phyloP scores from a whole-genome alignment of 2,797 vertebrate species.

The Craterocephalus amniculus region DNA sequence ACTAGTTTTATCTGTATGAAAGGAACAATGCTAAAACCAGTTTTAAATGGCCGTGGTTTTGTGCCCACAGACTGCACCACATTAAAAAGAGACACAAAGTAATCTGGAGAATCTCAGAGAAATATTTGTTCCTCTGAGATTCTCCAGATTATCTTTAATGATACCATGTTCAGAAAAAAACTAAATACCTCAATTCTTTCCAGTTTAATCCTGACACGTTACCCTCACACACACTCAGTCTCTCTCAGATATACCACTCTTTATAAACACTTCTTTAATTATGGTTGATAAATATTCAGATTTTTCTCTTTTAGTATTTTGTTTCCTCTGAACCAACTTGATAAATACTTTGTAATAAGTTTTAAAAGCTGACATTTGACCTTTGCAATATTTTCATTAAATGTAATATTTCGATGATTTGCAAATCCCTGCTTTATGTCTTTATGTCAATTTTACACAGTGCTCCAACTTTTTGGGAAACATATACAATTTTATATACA shows the following conservation, averaged over 20 bases:
- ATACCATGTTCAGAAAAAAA: background rate
- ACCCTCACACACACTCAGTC: background rate
- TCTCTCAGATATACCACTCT: too few species aligned
- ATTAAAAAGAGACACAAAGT: too few species aligned
- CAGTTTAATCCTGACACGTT: background rate
- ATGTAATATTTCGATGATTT: background rate
- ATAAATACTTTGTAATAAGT: background rate
- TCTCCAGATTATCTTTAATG: background rate
- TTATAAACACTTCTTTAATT: background rate
- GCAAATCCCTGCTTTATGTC: background rate
- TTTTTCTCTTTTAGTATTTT: background rate
- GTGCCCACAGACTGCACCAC: too few species aligned
- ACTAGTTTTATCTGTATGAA: too few species aligned
- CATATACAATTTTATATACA: background rate
- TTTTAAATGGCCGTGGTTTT: too few species aligned
- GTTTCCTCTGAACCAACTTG: background rate
- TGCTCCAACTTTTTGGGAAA: background rate
- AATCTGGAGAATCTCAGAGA: too few species aligned
- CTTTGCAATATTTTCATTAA: background rate
- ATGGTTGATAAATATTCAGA: background rate
- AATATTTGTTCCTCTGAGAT: too few species aligned
- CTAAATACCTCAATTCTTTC: background rate
- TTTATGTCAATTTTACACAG: background rate
- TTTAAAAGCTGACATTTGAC: background rate
- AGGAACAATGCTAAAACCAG: too few species aligned